phyloP scores from a whole-genome alignment of 1,140 invertebrate species.

The Hylyphantes graminicola region DNA sequence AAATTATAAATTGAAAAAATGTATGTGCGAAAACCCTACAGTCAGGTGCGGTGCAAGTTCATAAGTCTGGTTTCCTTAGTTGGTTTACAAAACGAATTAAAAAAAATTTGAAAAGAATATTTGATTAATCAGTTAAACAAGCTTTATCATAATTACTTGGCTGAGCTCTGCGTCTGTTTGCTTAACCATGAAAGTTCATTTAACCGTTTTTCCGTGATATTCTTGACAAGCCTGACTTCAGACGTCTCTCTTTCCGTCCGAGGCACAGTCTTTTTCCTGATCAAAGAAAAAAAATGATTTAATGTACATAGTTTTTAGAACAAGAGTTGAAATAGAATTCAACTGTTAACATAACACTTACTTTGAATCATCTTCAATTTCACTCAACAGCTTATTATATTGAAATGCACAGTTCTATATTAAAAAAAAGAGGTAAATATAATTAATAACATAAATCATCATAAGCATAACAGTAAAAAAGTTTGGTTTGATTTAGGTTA shows the following conservation, averaged over 20 bases:
- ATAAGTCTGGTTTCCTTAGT: not conserved
- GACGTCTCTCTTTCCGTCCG: constrained; percentile 76
- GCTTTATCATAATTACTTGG: constrained; percentile 27
- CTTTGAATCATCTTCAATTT: constrained; percentile 86
- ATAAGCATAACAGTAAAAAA: not conserved
- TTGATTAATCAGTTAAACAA: not conserved
- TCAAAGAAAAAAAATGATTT: not conserved
- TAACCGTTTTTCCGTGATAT: constrained; percentile 68
- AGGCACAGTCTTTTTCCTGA: constrained; percentile 70
- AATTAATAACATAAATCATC: not conserved
- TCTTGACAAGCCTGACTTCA: constrained; percentile 81
- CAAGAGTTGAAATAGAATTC: not conserved
- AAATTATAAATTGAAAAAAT: too few relatives aligned
- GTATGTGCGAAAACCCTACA: too few relatives aligned
- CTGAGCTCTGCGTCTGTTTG: constrained; percentile 23
- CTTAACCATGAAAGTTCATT: constrained; percentile 69
- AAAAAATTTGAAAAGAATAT: not conserved
- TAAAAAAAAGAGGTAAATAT: constrained; percentile 60
- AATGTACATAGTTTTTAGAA: not conserved
- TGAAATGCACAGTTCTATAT: constrained; percentile 84
- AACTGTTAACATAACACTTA: constrained; percentile 64
- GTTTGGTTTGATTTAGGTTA: not conserved
- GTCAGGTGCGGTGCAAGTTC: too few relatives aligned
- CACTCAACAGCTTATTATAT: constrained; percentile 84
- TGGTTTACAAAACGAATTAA: not conserved